Evolutionary conservation across 92 coral and sea anemone species (phyloP).

Genomic region (Chrysogorgia sp.): DNA sequence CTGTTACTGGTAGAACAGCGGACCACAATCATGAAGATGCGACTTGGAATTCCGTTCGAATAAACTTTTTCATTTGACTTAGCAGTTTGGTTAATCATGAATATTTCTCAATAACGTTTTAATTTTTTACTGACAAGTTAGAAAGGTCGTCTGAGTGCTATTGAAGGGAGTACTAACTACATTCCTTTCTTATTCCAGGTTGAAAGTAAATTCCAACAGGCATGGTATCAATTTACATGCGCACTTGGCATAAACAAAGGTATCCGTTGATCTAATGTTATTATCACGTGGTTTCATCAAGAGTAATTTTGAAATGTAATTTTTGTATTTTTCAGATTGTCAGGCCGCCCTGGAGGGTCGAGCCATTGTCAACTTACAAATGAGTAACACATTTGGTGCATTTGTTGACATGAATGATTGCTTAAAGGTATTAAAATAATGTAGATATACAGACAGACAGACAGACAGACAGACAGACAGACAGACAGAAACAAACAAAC

Average conservation of each 20-base stretch:
- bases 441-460: constrained; percentile 1
- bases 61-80: too few species aligned
- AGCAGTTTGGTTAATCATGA: too few species aligned
- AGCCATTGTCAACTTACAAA: constrained; percentile 90
- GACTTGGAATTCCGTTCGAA: too few species aligned
- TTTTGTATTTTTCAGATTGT: constrained; percentile 62
- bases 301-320: background rate
- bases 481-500: too few species aligned
- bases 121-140: too few species aligned
- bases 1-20: too few species aligned
- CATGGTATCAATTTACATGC: constrained; percentile 93
- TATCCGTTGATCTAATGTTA: too few species aligned
- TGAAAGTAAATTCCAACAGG: constrained; percentile 85
- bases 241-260: constrained; percentile 84
- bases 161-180: too few species aligned
- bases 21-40: too few species aligned
- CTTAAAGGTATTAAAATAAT: constrained; percentile 66
- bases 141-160: too few species aligned
- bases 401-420: constrained; percentile 96
- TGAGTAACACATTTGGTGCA: constrained; percentile 95
- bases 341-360: constrained; percentile 97
- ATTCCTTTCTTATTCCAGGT: constrained; percentile 72
- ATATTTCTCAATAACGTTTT: too few species aligned
- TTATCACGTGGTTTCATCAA: too few species aligned
- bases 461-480: background rate